Percentiles rank a stretch among this genome's conserved stretches.
These are phyloP conservation scores for Cinara cedri DNA, from an alignment of 2,888 invertebrate genomes.

Conservation along the genomic window DNA sequence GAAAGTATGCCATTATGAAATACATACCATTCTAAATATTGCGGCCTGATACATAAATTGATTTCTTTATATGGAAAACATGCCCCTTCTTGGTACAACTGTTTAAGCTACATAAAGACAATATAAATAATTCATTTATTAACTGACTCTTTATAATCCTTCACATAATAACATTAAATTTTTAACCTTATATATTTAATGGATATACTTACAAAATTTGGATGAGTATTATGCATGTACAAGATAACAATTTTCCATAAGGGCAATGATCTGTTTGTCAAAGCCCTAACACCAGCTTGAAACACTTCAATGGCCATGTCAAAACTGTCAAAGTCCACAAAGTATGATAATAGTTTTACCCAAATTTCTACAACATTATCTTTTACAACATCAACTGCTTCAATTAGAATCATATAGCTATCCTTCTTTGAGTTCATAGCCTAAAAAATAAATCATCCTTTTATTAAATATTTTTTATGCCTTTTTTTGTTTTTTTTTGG, in stretches of 20 bases:
- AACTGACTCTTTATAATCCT: too few relatives aligned
- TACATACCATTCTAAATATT: slow-evolving; percentile 41
- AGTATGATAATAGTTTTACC: slow-evolving; percentile 27
- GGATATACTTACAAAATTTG: slow-evolving; percentile 35
- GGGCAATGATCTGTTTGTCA: slow-evolving; percentile 18
- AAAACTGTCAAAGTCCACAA: slow-evolving; percentile 25
- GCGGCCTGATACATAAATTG: not conserved
- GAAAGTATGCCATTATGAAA: slow-evolving; percentile 38
- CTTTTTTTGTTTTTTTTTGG: not conserved
- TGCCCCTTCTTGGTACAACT: slow-evolving; percentile 37
- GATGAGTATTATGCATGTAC: slow-evolving; percentile 41
- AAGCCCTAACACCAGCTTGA: slow-evolving; percentile 29
- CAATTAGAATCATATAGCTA: not conserved
- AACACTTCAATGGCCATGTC: slow-evolving; percentile 33
- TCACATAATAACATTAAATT: too few relatives aligned
- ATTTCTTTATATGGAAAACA: slow-evolving; percentile 9
- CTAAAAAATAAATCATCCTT: slow-evolving; percentile 20
- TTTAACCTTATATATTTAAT: too few relatives aligned
- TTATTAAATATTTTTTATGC: not conserved
- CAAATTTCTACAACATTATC: slow-evolving; percentile 39
- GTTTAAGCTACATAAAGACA: slow-evolving; percentile 8
- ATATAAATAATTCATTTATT: not conserved
- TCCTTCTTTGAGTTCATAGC: slow-evolving; percentile 34
- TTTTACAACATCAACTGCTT: slow-evolving; percentile 20
- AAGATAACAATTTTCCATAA: slow-evolving; percentile 41